These are phyloP conservation scores for Callimorpha dominula DNA, from an alignment of 2,888 invertebrate species.

Conservation along the genomic window DNA sequence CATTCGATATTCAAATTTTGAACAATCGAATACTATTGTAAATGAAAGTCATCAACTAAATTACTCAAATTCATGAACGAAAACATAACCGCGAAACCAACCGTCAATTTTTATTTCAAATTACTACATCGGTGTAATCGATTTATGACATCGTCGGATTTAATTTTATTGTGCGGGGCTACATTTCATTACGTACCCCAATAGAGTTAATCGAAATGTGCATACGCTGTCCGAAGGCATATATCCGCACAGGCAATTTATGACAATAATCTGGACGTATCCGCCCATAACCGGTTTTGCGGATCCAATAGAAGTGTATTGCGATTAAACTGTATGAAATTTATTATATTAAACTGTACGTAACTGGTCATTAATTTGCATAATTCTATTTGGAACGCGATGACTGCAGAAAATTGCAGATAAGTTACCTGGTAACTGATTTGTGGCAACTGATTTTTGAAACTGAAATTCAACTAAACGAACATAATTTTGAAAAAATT, in stretches of 20 bases:
- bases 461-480: not conserved
- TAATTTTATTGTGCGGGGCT: slow-evolving; percentile 64
- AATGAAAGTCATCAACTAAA: slow-evolving; percentile 4
- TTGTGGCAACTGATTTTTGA: not conserved
- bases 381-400: slow-evolving; percentile 52
- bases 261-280: slow-evolving; percentile 78
- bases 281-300: slow-evolving; percentile 68
- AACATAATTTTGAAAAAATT: not conserved
- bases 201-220: slow-evolving; percentile 73
- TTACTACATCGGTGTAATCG: slow-evolving; percentile 55
- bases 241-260: slow-evolving; percentile 69
- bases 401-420: slow-evolving; percentile 26
- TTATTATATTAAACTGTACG: slow-evolving; percentile 64
- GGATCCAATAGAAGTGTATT: slow-evolving; percentile 70
- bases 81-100: slow-evolving; percentile 2
- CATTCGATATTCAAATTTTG: not conserved
- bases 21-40: not conserved
- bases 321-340: slow-evolving; percentile 68
- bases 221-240: slow-evolving; percentile 57
- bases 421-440: not conserved
- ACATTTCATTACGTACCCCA: slow-evolving; percentile 68
- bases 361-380: slow-evolving; percentile 63
- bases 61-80: slow-evolving; percentile 20
- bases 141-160: slow-evolving; percentile 57
- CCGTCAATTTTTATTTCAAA: slow-evolving; percentile 47